phyloP scores from a whole-genome alignment of 2,113 vertebrate species.

The Notiomystis cincta region DNA sequence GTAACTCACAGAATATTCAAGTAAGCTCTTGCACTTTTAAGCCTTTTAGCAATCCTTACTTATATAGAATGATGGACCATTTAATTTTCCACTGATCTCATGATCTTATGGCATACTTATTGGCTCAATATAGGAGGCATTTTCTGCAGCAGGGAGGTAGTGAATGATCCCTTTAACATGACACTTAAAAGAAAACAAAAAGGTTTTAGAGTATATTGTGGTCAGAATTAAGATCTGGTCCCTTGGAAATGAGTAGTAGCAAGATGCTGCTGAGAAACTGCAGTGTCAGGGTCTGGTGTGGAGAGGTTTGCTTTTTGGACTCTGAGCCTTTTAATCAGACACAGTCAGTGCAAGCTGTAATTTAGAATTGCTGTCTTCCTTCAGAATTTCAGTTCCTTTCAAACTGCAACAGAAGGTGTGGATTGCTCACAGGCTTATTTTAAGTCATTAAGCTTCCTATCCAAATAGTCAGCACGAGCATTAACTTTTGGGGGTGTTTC shows the following conservation, averaged over 20 bases:
- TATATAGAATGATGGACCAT: not conserved
- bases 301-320: not conserved
- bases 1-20: not conserved
- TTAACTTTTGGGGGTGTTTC: slow-evolving; percentile 24
- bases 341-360: not conserved
- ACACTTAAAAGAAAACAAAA: not conserved
- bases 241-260: not conserved
- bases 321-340: not conserved
- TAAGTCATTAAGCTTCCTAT: slow-evolving; percentile 25
- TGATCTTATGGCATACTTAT: not conserved
- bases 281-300: not conserved
- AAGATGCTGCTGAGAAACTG: not conserved
- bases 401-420: not conserved
- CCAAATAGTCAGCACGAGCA: not conserved
- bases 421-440: slow-evolving; percentile 29
- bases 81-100: not conserved
- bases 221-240: not conserved
- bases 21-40: not conserved
- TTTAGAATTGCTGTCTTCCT: slow-evolving; percentile 20
- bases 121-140: not conserved
- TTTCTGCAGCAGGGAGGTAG: not conserved
- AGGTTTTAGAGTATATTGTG: not conserved
- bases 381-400: slow-evolving; percentile 2
- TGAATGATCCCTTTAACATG: not conserved
- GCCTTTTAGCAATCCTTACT: not conserved